Conservation (phyloP, 2,113 vertebrate genomes). For the Festucalex cinctus region DNA sequence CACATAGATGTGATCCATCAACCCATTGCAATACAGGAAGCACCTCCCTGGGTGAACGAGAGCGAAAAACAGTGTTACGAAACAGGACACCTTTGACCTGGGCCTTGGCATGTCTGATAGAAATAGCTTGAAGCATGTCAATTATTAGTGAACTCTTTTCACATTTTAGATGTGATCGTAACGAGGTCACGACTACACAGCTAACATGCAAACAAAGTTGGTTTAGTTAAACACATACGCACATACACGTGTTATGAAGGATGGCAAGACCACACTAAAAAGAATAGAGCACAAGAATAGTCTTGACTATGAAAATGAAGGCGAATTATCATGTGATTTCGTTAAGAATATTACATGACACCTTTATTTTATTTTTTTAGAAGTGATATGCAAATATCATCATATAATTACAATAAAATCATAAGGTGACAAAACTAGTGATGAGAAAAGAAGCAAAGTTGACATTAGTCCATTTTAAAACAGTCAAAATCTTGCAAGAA, state of each 20-base stretch:
- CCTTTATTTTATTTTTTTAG: too few relatives aligned
- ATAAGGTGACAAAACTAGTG: too few relatives aligned
- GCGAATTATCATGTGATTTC: not conserved
- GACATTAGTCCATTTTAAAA: too few relatives aligned
- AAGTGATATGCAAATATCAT: too few relatives aligned
- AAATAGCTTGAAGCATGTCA: not conserved
- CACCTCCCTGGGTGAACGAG: slow-evolving; percentile 81
- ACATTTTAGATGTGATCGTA: not conserved
- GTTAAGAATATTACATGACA: too few relatives aligned
- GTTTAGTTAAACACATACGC: not conserved
- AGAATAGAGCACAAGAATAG: not conserved
- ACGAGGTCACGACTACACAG: not conserved
- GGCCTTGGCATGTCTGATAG: not conserved
- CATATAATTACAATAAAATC: too few relatives aligned
- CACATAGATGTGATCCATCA: slow-evolving; percentile 91
- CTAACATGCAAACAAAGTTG: not conserved
- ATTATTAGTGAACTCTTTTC: not conserved
- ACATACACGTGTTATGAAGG: not conserved
- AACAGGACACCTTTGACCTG: not conserved
- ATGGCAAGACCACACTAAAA: not conserved
- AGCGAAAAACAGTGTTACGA: not conserved
- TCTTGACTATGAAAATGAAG: not conserved
- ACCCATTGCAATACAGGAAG: slow-evolving; percentile 89
- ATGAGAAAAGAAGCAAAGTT: too few relatives aligned
- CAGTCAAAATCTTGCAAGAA: too few relatives aligned